phyloP scores from a whole-genome alignment of 2,113 vertebrate genomes.

The Phrynosoma blainvillii region DNA sequence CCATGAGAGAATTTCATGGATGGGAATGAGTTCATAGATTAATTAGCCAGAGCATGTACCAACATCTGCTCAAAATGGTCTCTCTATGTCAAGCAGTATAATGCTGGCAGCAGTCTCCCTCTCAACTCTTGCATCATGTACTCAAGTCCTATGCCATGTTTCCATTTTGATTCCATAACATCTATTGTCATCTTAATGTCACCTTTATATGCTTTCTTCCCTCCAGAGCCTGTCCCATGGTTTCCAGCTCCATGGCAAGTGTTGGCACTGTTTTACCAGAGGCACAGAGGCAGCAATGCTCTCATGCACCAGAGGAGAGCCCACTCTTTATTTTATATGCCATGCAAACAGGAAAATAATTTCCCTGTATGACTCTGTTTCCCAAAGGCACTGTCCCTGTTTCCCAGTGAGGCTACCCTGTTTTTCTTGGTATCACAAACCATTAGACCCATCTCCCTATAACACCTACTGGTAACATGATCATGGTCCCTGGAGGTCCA shows the following conservation, averaged over 20 bases:
- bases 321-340: not conserved
- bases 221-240: not conserved
- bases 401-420: not conserved
- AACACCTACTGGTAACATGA: slow-evolving; percentile 89
- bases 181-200: not conserved
- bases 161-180: not conserved
- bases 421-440: not conserved
- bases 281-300: not conserved
- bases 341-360: not conserved
- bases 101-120: not conserved
- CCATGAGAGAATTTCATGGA: not conserved
- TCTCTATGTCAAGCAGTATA: not conserved
- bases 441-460: not conserved
- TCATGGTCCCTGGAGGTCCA: slow-evolving; percentile 85
- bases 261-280: not conserved
- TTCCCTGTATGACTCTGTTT: not conserved
- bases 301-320: no score
- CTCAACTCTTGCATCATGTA: not conserved
- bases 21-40: not conserved
- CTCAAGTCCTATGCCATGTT: no score
- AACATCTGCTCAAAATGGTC: not conserved
- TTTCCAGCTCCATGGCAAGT: not conserved
- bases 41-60: not conserved
- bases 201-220: not conserved
- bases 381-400: not conserved